Evolutionary conservation across 2,888 invertebrate genomes (phyloP), one percentile per base, ranked within the genome.

Genomic region (Euclidia mi): DNA sequence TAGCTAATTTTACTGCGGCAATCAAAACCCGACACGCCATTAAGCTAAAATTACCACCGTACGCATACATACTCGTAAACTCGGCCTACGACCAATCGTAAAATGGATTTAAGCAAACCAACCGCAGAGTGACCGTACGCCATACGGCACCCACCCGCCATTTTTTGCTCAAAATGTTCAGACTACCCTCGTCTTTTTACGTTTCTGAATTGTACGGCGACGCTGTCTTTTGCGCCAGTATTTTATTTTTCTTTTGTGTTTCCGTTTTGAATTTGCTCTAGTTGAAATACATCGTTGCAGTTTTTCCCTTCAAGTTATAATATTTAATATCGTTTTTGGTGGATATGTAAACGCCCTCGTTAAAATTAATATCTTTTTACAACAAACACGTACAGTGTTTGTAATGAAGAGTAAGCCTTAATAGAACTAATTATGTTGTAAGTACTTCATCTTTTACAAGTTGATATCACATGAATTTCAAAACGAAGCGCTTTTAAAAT

Each of bases 51-150:
- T 60, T 74, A 70, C 55, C 51, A 53, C 46, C 37, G 14, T 43
- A 55, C 44, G 57, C 56, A 43, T 43, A 40, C 56, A 63, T 60
- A 67, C 28, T 45, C 56, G 41, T 71, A 65, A 68, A 78, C 50
- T 58, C 65, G 56, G 55, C 43, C 56, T 56, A 52, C 70, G 59
- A 59, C 48, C 60, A 63, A 67, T 75, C 78, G 76, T 82, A 81
- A 81, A 84, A 76, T 75, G 69, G 78, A 74, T 78, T 84, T 83
- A 83, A 82, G 82, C 85, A 82, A 84, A 78, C 81, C 78, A 68
- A 85, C 85, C 88, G 78, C 88, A 87, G 56, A 41, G 66, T 63
- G 71, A 61, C 64, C 65, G 68, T 58, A n/a, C 73, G 79, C 82
- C 89, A 88, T 87, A 86, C 87, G 86, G 84, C 81, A 79, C 83